phyloP scores from a whole-genome alignment of 2,113 vertebrate genomes.

The Lipotes vexillifer region DNA sequence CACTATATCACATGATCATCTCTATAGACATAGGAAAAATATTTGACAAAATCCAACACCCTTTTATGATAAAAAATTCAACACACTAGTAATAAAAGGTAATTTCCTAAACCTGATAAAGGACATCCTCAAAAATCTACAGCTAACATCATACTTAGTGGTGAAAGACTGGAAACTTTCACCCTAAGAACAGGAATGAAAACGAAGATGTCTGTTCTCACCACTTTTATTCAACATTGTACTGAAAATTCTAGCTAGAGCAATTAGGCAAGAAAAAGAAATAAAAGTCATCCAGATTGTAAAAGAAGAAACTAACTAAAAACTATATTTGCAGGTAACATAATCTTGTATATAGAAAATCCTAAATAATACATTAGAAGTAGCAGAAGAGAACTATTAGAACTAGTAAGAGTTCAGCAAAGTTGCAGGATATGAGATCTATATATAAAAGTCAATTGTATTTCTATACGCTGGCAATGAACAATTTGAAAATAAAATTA shows the following conservation, averaged over 20 bases:
- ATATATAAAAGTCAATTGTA: too few relatives aligned
- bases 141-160: not conserved
- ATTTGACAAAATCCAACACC: not conserved
- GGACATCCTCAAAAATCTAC: not conserved
- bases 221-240: not conserved
- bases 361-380: not conserved
- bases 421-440: not conserved
- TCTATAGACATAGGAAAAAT: not conserved
- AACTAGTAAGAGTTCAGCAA: not conserved
- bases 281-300: not conserved
- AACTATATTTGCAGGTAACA: not conserved
- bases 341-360: not conserved
- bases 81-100: not conserved
- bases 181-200: not conserved
- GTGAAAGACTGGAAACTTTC: not conserved
- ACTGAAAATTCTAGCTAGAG: not conserved
- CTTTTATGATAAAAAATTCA: not conserved
- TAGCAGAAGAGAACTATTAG: not conserved
- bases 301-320: not conserved
- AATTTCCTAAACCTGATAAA: not conserved
- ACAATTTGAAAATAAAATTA: too few relatives aligned
- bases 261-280: not conserved
- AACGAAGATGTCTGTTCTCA: not conserved
- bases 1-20: not conserved
- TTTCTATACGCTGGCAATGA: too few relatives aligned